Base-by-base conservation (phyloP, 2,888 invertebrate genomes). In the Heterodera filipjevi region DNA sequence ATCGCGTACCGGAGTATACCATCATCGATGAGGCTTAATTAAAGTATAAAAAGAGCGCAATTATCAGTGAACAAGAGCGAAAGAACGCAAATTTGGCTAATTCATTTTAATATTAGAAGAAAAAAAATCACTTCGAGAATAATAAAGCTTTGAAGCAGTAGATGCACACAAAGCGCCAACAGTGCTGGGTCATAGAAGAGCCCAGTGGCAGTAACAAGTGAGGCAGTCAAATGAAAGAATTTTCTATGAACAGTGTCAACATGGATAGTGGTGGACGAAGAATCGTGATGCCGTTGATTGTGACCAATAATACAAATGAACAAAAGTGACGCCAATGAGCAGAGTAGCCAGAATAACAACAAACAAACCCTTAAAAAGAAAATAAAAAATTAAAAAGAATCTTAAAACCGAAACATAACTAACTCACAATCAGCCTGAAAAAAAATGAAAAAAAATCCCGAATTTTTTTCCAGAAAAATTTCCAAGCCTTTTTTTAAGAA, bases 201-300 rank as follows among this genome's bases (percentile, higher is more conserved):
- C 33, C 89, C 89, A 59, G 84, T 82, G 27, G 85, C 76, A 71
- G 83, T 85, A 32, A 89, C 86, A 30, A 87, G 77, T 0, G 86
- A 84, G 19, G 86, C 84, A 16, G 87, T 89, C 33, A 89, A 71
- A 79, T 89, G 89, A 82, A 89, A 89, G 81, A 89, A 87, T 79
- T 89, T 87, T 46, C 86, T 79, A 72, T 84, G 84, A 0, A 77
- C 32, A n/a, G 86, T 84, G 49, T 77, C 77, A 39, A 80, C 77
- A 32, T 44, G n/a, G n/a, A 12, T 39, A 12, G 39, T 12, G 39
- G 12, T 10, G 39, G 39, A 39, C 39, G 39, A 39, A 12, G 39
- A 39, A 39, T n/a, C n/a, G n/a, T n/a, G n/a, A 16, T 70, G 71
- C 35, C n/a, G 74, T 27, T 12, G 39, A 39, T 39, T 39, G 39